Conservation (phyloP, 2,888 invertebrate genomes). For the Volucella zonaria region DNA sequence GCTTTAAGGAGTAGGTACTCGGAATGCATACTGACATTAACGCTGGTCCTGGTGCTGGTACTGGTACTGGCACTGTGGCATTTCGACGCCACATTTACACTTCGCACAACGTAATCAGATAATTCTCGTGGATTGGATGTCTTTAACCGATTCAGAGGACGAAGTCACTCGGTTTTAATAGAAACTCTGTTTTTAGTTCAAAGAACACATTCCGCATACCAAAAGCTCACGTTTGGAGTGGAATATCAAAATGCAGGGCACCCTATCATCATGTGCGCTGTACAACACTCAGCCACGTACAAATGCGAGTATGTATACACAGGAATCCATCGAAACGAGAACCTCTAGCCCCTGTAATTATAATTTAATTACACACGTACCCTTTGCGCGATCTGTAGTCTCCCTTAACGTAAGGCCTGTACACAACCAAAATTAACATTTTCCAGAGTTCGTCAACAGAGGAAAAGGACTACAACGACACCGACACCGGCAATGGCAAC, state of each 20-base stretch:
- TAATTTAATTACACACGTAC: slow-evolving; percentile 69
- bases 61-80: background rate
- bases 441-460: slow-evolving; percentile 38
- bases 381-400: slow-evolving; percentile 26
- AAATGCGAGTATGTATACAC: background rate
- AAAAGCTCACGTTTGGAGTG: slow-evolving; percentile 23
- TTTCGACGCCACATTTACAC: slow-evolving; percentile 30
- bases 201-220: slow-evolving; percentile 37
- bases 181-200: slow-evolving; percentile 29
- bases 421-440: slow-evolving; percentile 55
- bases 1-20: background rate
- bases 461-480: slow-evolving; percentile 13
- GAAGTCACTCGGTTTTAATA: slow-evolving; percentile 6
- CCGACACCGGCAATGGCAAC: slow-evolving; percentile 3
- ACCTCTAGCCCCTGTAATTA: slow-evolving; percentile 58
- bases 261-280: slow-evolving; percentile 14
- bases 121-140: slow-evolving; percentile 51
- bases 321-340: slow-evolving; percentile 45
- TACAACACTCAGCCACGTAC: background rate
- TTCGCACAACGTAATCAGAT: slow-evolving; percentile 28
- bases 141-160: background rate
- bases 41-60: background rate
- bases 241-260: slow-evolving; percentile 18
- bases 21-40: background rate
- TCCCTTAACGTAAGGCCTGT: background rate